Conservation (phyloP, 2,113 vertebrate species). For the Trichechus manatus region DNA sequence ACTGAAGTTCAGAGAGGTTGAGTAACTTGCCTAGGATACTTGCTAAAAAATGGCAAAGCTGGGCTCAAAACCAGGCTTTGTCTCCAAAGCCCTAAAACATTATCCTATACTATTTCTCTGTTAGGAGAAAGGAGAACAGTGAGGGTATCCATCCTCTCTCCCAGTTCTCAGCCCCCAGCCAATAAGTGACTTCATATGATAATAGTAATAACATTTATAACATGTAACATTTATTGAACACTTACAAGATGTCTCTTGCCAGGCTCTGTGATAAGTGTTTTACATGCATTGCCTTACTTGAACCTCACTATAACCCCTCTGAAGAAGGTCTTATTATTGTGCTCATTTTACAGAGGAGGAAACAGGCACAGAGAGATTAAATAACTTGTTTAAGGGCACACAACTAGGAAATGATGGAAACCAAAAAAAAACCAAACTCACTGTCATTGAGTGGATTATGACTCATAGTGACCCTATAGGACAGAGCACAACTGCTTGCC, state of each 20-base stretch:
- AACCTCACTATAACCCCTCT: background rate
- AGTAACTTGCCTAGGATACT: conserved; percentile 27
- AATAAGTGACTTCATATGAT: conserved; percentile 8
- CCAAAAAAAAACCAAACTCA: background rate
- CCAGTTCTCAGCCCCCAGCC: background rate
- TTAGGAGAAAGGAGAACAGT: background rate
- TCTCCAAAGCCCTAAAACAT: conserved; percentile 26
- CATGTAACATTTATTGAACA: background rate
- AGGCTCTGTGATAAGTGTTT: conserved; percentile 11
- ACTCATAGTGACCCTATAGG: too few relatives aligned
- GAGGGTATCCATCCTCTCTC: background rate
- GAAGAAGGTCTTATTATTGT: too few relatives aligned
- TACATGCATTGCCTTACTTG: background rate
- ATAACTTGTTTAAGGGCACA: conserved; percentile 8
- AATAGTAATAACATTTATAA: background rate
- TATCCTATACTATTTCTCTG: conserved; percentile 29
- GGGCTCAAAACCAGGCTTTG: conserved; percentile 20
- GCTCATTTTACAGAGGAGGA: conserved; percentile 12
- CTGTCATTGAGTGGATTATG: background rate
- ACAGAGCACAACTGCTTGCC: too few relatives aligned
- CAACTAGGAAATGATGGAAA: background rate
- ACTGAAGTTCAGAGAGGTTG: conserved; percentile 22
- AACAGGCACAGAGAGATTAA: background rate
- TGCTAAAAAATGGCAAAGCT: conserved; percentile 42
- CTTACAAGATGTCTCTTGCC: background rate